Conservation (phyloP, 2,797 vertebrate genomes). For the Coendou prehensilis region DNA sequence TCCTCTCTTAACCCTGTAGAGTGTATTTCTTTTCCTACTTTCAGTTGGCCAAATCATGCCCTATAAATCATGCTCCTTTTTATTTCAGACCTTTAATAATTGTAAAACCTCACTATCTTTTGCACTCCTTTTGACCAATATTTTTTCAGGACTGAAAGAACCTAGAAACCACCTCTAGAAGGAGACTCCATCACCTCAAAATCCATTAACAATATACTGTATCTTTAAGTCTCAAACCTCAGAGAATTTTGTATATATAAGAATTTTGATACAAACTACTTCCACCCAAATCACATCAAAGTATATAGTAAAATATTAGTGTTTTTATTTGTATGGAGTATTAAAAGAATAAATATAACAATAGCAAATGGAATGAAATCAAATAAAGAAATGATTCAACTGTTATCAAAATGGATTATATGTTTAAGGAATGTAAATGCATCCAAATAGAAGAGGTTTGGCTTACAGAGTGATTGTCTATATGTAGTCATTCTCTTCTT, state of each 20-base stretch:
- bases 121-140: too few relatives aligned
- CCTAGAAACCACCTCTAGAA: too few relatives aligned
- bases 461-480: constrained; percentile 45
- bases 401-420: constrained; percentile 63
- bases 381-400: constrained; percentile 68
- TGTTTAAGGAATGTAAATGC: constrained; percentile 67
- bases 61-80: too few relatives aligned
- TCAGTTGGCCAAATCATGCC: too few relatives aligned
- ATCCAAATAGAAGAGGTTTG: constrained; percentile 62
- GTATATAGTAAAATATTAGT: constrained; percentile 38
- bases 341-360: constrained; percentile 22
- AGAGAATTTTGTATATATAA: not conserved
- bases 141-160: too few relatives aligned
- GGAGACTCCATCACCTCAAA: too few relatives aligned
- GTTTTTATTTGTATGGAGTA: not conserved
- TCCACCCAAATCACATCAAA: constrained; percentile 37
- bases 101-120: too few relatives aligned
- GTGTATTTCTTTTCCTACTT: too few relatives aligned
- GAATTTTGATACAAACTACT: not conserved
- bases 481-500: constrained; percentile 73
- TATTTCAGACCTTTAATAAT: too few relatives aligned
- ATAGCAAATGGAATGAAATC: constrained; percentile 51
- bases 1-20: too few relatives aligned
- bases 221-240: not conserved
- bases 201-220: too few relatives aligned